These are phyloP conservation scores for Nothoprocta perdicaria DNA, from an alignment of 2,113 vertebrate genomes.

Conservation along the genomic window DNA sequence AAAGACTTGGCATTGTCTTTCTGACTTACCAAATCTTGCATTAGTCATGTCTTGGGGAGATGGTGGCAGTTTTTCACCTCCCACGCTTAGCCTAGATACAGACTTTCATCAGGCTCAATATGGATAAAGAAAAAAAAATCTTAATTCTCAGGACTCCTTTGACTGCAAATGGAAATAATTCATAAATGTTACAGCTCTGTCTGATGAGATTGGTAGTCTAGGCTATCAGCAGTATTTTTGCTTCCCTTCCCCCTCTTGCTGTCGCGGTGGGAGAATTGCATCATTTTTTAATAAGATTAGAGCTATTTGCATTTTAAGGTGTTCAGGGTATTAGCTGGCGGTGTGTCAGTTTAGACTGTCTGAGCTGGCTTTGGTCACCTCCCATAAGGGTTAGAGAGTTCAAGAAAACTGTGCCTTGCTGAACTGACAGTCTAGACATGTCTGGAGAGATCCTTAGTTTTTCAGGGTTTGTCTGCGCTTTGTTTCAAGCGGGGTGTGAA, in stretches of 20 bases:
- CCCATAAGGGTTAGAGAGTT: constrained; percentile 80
- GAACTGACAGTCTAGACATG: constrained; percentile 81
- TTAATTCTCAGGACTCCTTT: not conserved
- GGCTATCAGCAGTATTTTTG: not conserved
- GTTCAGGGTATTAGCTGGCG: constrained; percentile 76
- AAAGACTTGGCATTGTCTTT: constrained; percentile 68
- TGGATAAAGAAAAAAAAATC: not conserved
- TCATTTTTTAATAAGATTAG: constrained; percentile 76
- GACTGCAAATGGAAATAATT: constrained; percentile 40
- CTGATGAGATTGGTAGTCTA: not conserved
- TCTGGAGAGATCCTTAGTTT: constrained; percentile 77
- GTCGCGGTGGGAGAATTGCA: constrained; percentile 46
- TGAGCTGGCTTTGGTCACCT: constrained; percentile 79
- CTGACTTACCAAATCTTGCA: constrained; percentile 60
- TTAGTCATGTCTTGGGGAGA: constrained; percentile 69
- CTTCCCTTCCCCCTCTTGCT: constrained; percentile 41
- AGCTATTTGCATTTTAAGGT: constrained; percentile 76
- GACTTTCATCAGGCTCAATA: constrained; percentile 23
- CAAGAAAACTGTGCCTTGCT: constrained; percentile 73
- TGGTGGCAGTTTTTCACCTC: constrained; percentile 62
- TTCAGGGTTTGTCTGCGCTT: constrained; percentile 77
- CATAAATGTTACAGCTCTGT: constrained; percentile 17
- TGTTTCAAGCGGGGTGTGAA: constrained; percentile 68
- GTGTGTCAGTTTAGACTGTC: constrained; percentile 78
- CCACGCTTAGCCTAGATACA: constrained; percentile 51